Base-by-base conservation (phyloP, 2,797 vertebrate genomes). In the Tragopan temminckii region DNA sequence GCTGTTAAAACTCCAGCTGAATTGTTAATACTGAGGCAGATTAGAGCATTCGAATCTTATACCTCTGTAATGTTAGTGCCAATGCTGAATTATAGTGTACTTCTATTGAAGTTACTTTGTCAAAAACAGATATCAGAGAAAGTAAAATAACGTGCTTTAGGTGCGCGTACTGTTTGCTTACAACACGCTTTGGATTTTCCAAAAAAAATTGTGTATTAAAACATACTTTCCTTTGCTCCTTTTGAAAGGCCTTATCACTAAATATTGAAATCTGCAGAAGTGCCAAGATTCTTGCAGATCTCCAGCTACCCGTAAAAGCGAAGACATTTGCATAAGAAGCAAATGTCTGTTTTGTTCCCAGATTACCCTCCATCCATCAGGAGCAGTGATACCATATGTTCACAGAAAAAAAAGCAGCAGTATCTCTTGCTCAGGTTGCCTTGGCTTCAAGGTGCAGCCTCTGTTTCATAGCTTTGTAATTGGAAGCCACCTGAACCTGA, bases 341-440 rank as follows among this genome's bases (percentile, higher is more conserved):
- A 95, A 95, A 95, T 95, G 94, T 89, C 88, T 95, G 81, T 92
- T 95, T 96, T 94, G 93, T 95, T 94, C 95, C 94, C 82, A 90
- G 86, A 94, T 94, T 94, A 93, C 93, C 78, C 92, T 93, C 66
- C 79, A 83, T 94, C 84, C 87, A 88, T 93, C 88, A 95, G 86
- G 86, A 96, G 76, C 84, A 62, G 69, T 88, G 89, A 80, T 94
- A 85, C 94, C 95, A 95, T 96, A 96, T 96, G 96, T 91, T 95
- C 95, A 89, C 84, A 11, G 38, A 15, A 80, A 23, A 88, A 95
- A 94, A 93, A 74, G 20, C 90, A 88, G 83, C 67, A 63, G 58
- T 89, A 62, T 94, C 93, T 81, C 74, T 81, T 93, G 80, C 89
- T 94, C 93, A 93, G 91, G 96, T 96, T 96, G 89, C 94, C 69